These are phyloP conservation scores for Trichogramma dendrolimi DNA, from an alignment of 2,888 invertebrate species.

Conservation along the genomic window DNA sequence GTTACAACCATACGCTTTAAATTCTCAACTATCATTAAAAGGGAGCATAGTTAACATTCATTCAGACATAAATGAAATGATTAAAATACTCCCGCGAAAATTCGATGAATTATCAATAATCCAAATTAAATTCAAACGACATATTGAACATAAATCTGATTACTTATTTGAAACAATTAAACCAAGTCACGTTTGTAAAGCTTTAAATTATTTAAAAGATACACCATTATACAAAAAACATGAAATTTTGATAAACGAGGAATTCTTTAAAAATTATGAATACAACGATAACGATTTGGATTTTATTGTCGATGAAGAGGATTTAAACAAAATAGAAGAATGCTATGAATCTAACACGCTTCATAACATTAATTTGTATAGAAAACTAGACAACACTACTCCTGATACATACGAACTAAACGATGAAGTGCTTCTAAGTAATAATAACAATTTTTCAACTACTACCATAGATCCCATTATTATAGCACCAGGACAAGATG, in stretches of 20 bases:
- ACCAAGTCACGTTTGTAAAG: conserved; percentile 28
- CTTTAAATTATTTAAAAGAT: conserved; percentile 18
- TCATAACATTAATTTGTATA: neutral
- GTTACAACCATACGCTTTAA: conserved; percentile 34
- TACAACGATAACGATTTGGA: conserved; percentile 9
- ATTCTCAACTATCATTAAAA: conserved; percentile 40
- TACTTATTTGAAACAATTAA: conserved; percentile 39
- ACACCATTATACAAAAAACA: conserved; percentile 20
- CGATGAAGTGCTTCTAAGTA: conserved; percentile 31
- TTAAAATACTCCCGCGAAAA: conserved; percentile 18
- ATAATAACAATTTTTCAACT: conserved; percentile 23
- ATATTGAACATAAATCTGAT: conserved; percentile 32
- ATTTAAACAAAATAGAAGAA: conserved; percentile 6
- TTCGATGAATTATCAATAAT: conserved; percentile 35
- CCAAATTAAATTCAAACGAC: conserved; percentile 39
- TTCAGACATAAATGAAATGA: conserved; percentile 27
- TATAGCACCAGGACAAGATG: conserved; percentile 36
- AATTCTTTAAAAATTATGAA: conserved; percentile 23
- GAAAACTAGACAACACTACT: conserved; percentile 16
- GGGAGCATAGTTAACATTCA: conserved; percentile 36
- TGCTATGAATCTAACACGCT: neutral
- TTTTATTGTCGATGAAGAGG: conserved; percentile 21
- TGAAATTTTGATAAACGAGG: conserved; percentile 16
- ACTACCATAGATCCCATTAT: conserved; percentile 13
- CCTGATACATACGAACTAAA: conserved; percentile 15